phyloP scores from a whole-genome alignment of 2,888 invertebrate species.

The Parasteatoda lunata region DNA sequence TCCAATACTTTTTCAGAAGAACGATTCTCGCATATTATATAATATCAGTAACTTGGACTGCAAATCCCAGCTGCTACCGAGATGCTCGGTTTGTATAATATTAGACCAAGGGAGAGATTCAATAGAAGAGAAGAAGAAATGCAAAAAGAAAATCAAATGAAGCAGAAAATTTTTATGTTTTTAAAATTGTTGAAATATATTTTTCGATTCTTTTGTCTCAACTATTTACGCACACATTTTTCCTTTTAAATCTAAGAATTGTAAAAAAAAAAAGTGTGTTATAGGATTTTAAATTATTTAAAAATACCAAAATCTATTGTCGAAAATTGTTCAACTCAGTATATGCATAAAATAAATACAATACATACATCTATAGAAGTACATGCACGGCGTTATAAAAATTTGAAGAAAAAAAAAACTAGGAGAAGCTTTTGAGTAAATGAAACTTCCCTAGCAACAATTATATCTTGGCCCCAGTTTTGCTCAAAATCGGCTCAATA shows the following conservation, averaged over 20 bases:
- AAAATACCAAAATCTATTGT: too few species aligned
- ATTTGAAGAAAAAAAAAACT: too few species aligned
- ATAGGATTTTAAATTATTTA: too few species aligned
- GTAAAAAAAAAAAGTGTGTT: too few species aligned
- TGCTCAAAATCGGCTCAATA: too few species aligned
- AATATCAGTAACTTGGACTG: slow-evolving; percentile 29
- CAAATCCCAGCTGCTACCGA: slow-evolving; percentile 48
- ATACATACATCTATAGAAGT: too few species aligned
- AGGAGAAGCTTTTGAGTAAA: too few species aligned
- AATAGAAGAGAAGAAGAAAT: slow-evolving; percentile 14
- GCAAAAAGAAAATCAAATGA: slow-evolving; percentile 40
- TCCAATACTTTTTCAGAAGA: slow-evolving; percentile 48
- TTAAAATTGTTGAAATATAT: slow-evolving; percentile 10
- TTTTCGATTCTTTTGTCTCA: slow-evolving; percentile 14
- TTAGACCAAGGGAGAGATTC: slow-evolving; percentile 46
- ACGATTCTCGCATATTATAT: slow-evolving; percentile 32
- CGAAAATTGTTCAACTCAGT: too few species aligned
- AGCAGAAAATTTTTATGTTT: slow-evolving; percentile 25
- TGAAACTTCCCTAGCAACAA: too few species aligned
- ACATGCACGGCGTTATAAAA: too few species aligned
- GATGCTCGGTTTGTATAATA: slow-evolving; percentile 39
- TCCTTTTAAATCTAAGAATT: neutral
- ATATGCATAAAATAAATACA: too few species aligned
- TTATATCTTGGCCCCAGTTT: too few species aligned
- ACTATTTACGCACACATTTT: neutral